Evolutionary conservation across 2,888 invertebrate species (phyloP).

Genomic region (Abrostola tripartita): DNA sequence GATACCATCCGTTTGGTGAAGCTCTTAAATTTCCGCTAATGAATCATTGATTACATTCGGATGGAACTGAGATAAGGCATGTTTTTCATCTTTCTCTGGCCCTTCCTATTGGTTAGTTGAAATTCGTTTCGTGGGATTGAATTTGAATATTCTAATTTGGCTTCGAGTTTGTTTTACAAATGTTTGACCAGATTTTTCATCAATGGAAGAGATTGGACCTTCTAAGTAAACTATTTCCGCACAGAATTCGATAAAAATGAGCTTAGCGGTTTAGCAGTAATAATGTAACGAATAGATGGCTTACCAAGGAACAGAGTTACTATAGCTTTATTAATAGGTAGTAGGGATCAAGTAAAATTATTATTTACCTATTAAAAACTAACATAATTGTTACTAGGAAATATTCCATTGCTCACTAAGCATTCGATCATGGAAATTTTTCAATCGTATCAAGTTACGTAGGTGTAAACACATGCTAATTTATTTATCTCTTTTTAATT

Average conservation of each 20-base stretch:
- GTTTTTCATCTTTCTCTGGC: slow-evolving; percentile 15
- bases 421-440: background rate
- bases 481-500: slow-evolving; percentile 42
- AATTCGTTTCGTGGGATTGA: slow-evolving; percentile 10
- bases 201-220: background rate
- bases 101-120: slow-evolving; percentile 11
- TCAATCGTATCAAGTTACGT: slow-evolving; percentile 1
- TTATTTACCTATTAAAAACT: too few species aligned
- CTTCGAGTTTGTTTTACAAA: background rate
- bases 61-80: slow-evolving; percentile 19
- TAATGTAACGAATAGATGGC: too few species aligned
- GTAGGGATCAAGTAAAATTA: too few species aligned
- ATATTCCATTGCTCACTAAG: background rate
- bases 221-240: background rate
- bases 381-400: background rate
- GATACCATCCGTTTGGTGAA: slow-evolving; percentile 36
- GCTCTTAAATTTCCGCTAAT: slow-evolving; percentile 37
- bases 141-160: background rate
- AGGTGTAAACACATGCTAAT: slow-evolving; percentile 30
- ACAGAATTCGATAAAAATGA: too few species aligned
- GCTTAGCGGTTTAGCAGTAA: too few species aligned
- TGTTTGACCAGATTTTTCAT: background rate
- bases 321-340: too few species aligned
- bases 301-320: too few species aligned
- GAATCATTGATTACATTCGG: slow-evolving; percentile 38